Evolutionary conservation across 2,797 vertebrate genomes (phyloP), one percentile per base, ranked within the genome.

Genomic region (Craterocephalus amniculus): DNA sequence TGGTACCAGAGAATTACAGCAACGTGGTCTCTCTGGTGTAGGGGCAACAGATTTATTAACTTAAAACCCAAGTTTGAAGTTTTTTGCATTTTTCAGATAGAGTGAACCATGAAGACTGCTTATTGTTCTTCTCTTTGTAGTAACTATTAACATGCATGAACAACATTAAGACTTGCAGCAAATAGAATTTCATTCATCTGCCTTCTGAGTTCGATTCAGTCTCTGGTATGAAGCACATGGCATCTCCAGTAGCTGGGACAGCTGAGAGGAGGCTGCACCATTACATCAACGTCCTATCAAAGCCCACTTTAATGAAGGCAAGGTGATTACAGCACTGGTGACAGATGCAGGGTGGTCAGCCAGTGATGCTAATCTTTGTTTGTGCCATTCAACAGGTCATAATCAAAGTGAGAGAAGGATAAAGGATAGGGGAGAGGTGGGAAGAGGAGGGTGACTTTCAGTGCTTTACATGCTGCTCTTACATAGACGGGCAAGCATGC

Each of bases 201-300:
- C 72, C 74, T 70, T 63, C 54, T 76, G 54, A 77, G 63, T 64
- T 62, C 34, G 67, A 82, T 68, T 52, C 34, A 65, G 36, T 63
- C 63, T n/a, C 38, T 82, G 83, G 78, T 68, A 89, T 81, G 85
- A 82, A 73, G 36, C 80, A 72, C 74, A 74, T 80, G 67, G 81
- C 72, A 68, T 36, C 70, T 70, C 58, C 78, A 77, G 80, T 78
- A 86, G 81, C 80, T 71, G 72, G 63, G 79, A 88, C 90, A 91
- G 89, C 90, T 91, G 89, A 87, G 49, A 71, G 58, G 65, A 76
- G 67, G 74, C 58, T 74, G 63, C 72, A 64, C 64, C 76, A 66
- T 91, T 81, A 87, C 87, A 85, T 89, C 85, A 90, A 80, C 63
- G 75, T 83, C 74, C 82, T 64, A 80, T 92, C 83, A 89, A 86